Base-by-base conservation (phyloP, 2,888 invertebrate species). In the Odontocolon sp. region DNA sequence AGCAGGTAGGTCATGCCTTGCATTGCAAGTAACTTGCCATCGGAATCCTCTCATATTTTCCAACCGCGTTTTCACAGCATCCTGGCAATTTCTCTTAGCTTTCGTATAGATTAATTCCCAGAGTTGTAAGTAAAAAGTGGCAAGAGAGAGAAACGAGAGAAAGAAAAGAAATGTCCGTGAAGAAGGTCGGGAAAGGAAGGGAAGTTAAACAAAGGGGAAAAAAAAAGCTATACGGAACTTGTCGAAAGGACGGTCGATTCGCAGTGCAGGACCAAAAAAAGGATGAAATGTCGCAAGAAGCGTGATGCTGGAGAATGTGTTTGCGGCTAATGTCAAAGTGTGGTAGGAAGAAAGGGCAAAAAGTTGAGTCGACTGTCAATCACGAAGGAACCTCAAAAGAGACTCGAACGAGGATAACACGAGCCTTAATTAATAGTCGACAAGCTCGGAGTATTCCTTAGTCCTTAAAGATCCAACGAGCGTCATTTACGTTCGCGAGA, bases 401-500 rank as follows among this genome's bases (percentile, higher is more conserved):
- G 40, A 26, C n/a, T 23, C 18, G 3, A 8, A 38, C 28, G 50
- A 31, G 23, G 26, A 14, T 14, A 36, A 21, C 21, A 33, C 45
- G 9, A 9, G 52, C 40, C 56, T 70, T 77, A 72, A 77, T 80
- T 77, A 75, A 77, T 67, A 77, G 61, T 64, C 45, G 40, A 47
- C 40, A 61, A 33, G 23, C 45, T 6, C 14, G 26, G 18, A 14
- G 31, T 9, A 18, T 14, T 28, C 31, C 63, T 63, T 28, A 56
- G 56, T 63, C 31, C 38, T 38, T 63, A 40, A 63, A 56, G 47
- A 33, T 14, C 11, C 33, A 54, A 16, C 45, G 36, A 47, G 56
- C 21, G 61, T 63, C 14, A 63, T 63, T 63, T 50, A 54, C n/a
- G 18, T 28, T 6, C 14, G 0, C 31, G 11, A 9, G 14, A 1